phyloP scores from a whole-genome alignment of 2,113 vertebrate species.

The Dipodomys ordii region DNA sequence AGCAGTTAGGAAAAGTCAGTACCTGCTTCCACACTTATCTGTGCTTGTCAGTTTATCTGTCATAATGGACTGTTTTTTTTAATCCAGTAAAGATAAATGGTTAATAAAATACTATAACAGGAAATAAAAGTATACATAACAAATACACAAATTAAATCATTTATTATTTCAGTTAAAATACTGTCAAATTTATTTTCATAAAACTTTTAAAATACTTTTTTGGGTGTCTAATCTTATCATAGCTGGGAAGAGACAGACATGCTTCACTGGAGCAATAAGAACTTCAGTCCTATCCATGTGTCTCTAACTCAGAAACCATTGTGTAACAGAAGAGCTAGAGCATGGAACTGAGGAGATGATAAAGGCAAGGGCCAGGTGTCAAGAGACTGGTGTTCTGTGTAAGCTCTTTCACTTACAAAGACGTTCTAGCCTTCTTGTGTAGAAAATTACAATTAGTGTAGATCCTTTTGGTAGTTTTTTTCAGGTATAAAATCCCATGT shows the following conservation, averaged over 20 bases:
- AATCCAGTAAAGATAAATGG: neutral
- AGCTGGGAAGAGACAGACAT: neutral
- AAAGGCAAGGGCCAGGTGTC: neutral
- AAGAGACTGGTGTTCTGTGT: neutral
- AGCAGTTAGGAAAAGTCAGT: neutral
- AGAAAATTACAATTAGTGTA: neutral
- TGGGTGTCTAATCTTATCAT: neutral
- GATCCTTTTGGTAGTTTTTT: neutral
- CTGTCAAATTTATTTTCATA: neutral
- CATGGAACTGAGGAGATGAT: rapidly evolving
- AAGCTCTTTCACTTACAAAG: neutral
- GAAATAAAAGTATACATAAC: neutral
- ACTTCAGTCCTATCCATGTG: neutral
- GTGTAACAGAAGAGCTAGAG: neutral
- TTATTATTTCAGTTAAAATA: neutral
- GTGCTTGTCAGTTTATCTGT: neutral
- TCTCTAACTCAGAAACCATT: neutral
- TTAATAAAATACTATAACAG: slow-evolving; percentile 24
- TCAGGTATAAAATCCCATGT: neutral
- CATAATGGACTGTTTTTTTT: neutral
- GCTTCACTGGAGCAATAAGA: neutral
- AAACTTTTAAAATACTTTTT: neutral
- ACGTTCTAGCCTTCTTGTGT: neutral
- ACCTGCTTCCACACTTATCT: neutral
- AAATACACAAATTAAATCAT: neutral